Percentiles rank a stretch among this genome's conserved stretches.
These are phyloP conservation scores for Callipepla californica DNA, from an alignment of 2,113 vertebrate genomes.

Conservation along the genomic window DNA sequence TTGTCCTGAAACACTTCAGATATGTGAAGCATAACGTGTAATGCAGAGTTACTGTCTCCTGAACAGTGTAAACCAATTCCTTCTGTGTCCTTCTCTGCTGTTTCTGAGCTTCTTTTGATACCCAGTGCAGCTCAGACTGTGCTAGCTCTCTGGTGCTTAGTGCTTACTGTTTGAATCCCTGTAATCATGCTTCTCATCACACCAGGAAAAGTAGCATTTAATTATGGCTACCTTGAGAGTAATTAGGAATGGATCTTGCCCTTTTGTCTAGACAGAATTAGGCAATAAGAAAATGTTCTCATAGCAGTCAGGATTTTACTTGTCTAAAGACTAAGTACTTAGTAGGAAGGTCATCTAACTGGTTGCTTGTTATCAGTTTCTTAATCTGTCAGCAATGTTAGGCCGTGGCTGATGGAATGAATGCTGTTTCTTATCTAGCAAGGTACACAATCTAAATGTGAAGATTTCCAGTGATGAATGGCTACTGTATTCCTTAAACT, in stretches of 20 bases:
- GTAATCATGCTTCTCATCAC: background rate
- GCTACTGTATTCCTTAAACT: background rate
- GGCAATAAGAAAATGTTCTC: background rate
- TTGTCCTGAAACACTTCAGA: background rate
- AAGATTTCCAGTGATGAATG: background rate
- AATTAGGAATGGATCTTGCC: background rate
- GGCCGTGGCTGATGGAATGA: background rate
- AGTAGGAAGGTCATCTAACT: background rate
- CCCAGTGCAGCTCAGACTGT: background rate
- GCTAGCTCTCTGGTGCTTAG: accelerated
- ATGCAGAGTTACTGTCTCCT: accelerated
- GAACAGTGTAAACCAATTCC: background rate
- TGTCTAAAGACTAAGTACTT: background rate
- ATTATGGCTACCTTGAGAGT: background rate
- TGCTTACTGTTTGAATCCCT: background rate
- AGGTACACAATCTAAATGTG: background rate
- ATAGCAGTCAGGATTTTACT: background rate
- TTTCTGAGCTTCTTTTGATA: background rate
- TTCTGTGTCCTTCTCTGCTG: background rate
- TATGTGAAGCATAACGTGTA: background rate
- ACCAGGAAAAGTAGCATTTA: background rate
- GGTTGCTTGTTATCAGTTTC: background rate
- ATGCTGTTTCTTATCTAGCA: background rate
- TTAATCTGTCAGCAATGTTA: background rate
- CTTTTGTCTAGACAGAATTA: background rate